Conservation (phyloP, 2,113 vertebrate species). For the Oreochromis niloticus region DNA sequence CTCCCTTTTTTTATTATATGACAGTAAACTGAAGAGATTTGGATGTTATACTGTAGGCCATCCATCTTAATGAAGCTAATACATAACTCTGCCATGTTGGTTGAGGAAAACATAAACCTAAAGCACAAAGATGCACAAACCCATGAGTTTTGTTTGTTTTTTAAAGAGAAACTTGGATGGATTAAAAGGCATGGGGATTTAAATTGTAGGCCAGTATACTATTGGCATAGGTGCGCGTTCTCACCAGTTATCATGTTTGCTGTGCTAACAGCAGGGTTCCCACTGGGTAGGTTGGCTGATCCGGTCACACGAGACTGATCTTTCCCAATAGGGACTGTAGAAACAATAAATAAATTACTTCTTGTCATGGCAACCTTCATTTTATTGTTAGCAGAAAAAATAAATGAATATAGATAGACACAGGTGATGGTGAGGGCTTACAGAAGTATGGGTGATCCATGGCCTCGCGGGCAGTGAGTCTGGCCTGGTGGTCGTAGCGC, state of each 20-base stretch:
- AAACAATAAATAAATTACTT: not conserved
- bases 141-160: not conserved
- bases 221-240: not conserved
- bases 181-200: not conserved
- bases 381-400: not conserved
- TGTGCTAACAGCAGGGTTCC: slow-evolving; percentile 59
- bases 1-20: not conserved
- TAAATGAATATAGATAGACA: not conserved
- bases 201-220: not conserved
- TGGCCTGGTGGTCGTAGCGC: slow-evolving; percentile 82
- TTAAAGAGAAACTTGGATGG: not conserved
- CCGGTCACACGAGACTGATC: slow-evolving; percentile 65
- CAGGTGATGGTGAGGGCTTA: slow-evolving; percentile 31
- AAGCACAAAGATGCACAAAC: not conserved
- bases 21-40: not conserved
- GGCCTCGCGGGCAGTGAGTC: slow-evolving; percentile 80
- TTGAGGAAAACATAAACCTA: not conserved
- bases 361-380: not conserved
- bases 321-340: slow-evolving; percentile 66
- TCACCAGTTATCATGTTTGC: slow-evolving; percentile 69
- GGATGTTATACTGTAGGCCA: not conserved
- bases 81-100: not conserved
- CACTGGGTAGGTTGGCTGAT: slow-evolving; percentile 49
- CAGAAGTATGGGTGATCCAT: slow-evolving; percentile 86
- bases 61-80: not conserved